Evolutionary conservation across 2,797 vertebrate species (phyloP), one percentile per base, ranked within the genome.

Genomic region (Acanthiza pusilla): DNA sequence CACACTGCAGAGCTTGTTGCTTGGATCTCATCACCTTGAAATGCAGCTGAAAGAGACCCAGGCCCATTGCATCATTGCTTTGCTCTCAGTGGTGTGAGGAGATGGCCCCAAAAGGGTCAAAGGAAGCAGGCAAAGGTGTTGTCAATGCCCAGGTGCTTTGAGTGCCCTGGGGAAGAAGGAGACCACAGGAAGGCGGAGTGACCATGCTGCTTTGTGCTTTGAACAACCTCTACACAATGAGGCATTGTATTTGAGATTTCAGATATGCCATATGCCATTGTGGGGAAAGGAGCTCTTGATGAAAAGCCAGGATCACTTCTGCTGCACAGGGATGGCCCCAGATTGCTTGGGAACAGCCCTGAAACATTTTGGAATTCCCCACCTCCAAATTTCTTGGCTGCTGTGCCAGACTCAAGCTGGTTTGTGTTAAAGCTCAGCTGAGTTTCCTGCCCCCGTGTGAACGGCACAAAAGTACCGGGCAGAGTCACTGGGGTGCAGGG

Each of bases 311-410:
- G 3, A 29, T 1, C 5, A 18, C 9, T 10, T 20, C 10, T 0
- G 1, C 6, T 15, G 29, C 2, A 9, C 48, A n/a, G 34, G 3
- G 7, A 40, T 5, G 36, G 15, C 13, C 17, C 5, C 13, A 2
- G 3, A 11, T 12, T 40, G 2, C 6, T 22, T 50, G 14, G 5
- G 12, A 51, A 14, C 5, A 73, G 7, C 7, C 4, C 27, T 20
- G 36, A 51, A 1, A 8, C 2, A 12, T 16, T 2, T 62, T 9
- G 2, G 20, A 51, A 68, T 38, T 68, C 47, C 4, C 36, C 38
- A 42, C 18, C 30, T 53, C 25, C 30, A 76, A 23, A 63, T 42
- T 2, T 40, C 7, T 1, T 32, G 36, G 25, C 16, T 17, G 25
- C 12, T 47, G 36, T 36, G 36, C 38, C 14, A 16, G 43, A 7